Percentiles rank a stretch among this genome's conserved stretches.
These are phyloP conservation scores for Ericerus pela DNA, from an alignment of 1,140 invertebrate species.

Conservation along the genomic window DNA sequence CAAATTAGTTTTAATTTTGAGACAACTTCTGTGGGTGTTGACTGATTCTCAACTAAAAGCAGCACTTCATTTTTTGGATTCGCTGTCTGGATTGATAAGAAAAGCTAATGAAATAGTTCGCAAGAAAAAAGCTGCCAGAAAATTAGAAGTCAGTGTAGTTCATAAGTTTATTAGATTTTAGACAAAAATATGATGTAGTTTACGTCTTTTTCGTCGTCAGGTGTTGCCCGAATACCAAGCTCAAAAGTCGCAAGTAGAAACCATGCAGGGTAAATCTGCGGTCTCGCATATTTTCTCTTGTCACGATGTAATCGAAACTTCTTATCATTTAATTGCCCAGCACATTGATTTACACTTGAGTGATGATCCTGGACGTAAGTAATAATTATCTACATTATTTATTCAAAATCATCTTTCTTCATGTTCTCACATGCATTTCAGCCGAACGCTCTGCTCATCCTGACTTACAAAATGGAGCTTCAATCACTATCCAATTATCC, in stretches of 20 bases:
- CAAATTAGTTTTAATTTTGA: conserved; percentile 77
- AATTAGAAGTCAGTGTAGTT: conserved; percentile 52
- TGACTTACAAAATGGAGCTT: conserved; percentile 72
- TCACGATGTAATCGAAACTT: conserved; percentile 92
- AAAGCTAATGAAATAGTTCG: conserved; percentile 66
- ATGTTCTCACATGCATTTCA: conserved; percentile 29
- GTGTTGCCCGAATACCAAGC: conserved; percentile 65
- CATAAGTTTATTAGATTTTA: background rate
- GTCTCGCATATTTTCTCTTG: conserved; percentile 56
- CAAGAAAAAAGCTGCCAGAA: conserved; percentile 74
- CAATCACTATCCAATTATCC: conserved; percentile 81
- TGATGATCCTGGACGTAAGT: conserved; percentile 78
- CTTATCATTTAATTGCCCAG: conserved; percentile 88
- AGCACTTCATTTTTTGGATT: conserved; percentile 84
- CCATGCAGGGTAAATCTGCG: conserved; percentile 35
- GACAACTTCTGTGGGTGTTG: conserved; percentile 94
- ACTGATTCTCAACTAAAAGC: conserved; percentile 94
- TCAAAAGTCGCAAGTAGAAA: conserved; percentile 49
- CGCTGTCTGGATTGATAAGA: conserved; percentile 68
- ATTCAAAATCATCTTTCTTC: background rate
- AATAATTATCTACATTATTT: background rate
- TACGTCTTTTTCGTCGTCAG: conserved; percentile 30
- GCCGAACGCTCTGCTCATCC: conserved; percentile 69
- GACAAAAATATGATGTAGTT: background rate
- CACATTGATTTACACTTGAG: conserved; percentile 93